Evolutionary conservation across 2,888 invertebrate species (phyloP), one percentile per base, ranked within the genome.

Genomic region (Caenorhabditis sp.): DNA sequence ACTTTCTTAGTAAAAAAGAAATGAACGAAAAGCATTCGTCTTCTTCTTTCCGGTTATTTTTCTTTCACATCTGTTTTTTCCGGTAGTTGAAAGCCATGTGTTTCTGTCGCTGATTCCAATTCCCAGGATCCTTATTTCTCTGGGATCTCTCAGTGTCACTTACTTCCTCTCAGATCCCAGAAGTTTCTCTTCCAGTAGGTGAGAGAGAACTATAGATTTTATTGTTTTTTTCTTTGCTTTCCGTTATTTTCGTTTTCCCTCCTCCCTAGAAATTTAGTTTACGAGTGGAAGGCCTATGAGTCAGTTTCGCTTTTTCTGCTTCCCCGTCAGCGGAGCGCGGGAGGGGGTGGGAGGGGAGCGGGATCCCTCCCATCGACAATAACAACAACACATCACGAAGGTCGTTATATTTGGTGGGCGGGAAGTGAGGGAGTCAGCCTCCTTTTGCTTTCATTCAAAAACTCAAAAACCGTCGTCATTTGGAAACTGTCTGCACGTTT

Each of bases 381-480:
- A 76, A 76, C 76, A 76, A 76, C 76, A 76, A 67, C 58, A 58
- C 72, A 74, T 67, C 65, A 58, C 65, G 67, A 67, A 76, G 76
- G 76, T 67, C 76, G 76, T 67, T 67, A 67, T 76, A 67, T 76
- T 76, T 68, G 60, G 61, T 56, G 65, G 50, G 58, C 24, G 72
- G 53, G 13, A 13, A 37, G 65, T 40, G 47, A 37, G 65, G 35
- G 47, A 64, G 47, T 28, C 74, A 35, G 44, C 44, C 67, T 22
- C 20, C 72, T 37, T 40, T 58, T 32, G 40, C 28, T 5, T 24
- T 28, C 40, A 51, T 28, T 53, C 32, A 32, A 9, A 32, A 53
- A 67, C 67, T 76, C 67, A 76, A 76, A 76, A 76, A 76, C 67
- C 76, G 35, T 60, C 40, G 40, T 74, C 65, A 74, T 74, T 74